Percentiles rank a stretch among this genome's conserved stretches.
Conservation (phyloP, 2,113 vertebrate species). For the Anthoscopus minutus region DNA sequence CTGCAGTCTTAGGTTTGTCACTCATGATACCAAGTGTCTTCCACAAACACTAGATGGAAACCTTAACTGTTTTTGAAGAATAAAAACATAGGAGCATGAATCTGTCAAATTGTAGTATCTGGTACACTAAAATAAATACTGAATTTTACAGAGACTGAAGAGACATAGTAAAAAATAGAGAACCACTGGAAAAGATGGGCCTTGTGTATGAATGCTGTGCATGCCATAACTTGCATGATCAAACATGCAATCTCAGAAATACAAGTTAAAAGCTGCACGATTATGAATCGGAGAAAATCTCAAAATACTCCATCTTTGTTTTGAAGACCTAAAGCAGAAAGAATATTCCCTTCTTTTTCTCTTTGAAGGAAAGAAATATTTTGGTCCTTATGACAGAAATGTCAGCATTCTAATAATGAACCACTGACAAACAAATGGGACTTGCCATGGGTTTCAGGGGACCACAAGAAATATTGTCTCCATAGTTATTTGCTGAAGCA, state of each 20-base stretch:
- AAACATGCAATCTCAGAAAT: not conserved
- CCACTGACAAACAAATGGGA: not conserved
- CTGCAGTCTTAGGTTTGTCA: not conserved
- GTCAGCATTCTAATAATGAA: not conserved
- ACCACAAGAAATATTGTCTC: not conserved
- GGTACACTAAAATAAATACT: not conserved
- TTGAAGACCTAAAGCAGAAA: not conserved
- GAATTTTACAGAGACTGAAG: not conserved
- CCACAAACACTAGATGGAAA: constrained; percentile 46
- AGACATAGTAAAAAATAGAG: not conserved
- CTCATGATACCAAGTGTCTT: not conserved
- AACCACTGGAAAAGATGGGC: not conserved
- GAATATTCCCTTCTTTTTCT: not conserved
- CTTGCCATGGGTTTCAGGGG: not conserved
- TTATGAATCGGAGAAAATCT: not conserved
- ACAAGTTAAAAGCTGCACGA: not conserved
- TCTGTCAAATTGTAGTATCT: not conserved
- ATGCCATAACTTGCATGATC: not conserved
- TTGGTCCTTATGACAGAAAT: not conserved
- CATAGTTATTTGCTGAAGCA: not conserved
- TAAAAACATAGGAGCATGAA: not conserved
- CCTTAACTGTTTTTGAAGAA: constrained; percentile 20
- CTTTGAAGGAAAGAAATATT: not conserved
- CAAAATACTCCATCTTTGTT: not conserved
- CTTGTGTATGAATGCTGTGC: not conserved